phyloP scores from a whole-genome alignment of 2,113 vertebrate genomes.

The Oxyura jamaicensis region DNA sequence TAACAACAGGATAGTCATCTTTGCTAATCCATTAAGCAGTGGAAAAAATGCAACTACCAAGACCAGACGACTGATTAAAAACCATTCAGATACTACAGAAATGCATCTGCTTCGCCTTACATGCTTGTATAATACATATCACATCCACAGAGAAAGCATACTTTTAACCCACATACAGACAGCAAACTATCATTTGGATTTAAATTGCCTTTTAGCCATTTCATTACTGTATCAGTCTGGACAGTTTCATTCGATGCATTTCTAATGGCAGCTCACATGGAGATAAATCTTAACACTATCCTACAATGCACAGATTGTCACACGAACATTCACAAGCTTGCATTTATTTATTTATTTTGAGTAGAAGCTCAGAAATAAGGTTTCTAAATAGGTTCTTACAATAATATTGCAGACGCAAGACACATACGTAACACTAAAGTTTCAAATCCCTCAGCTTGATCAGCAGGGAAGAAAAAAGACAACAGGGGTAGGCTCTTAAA shows the following conservation, averaged over 20 bases:
- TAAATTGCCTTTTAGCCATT: not conserved
- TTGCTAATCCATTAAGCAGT: not conserved
- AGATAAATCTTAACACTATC: not conserved
- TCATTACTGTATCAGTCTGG: not conserved
- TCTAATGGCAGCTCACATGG: not conserved
- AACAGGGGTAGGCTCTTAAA: not conserved
- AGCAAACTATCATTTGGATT: not conserved
- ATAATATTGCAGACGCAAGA: not conserved
- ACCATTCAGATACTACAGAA: not conserved
- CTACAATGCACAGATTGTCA: not conserved
- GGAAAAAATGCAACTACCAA: not conserved
- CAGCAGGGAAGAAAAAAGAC: not conserved
- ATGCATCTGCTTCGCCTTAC: not conserved
- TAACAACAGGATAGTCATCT: not conserved
- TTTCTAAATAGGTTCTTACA: not conserved
- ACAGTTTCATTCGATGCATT: not conserved
- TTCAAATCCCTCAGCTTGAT: not conserved
- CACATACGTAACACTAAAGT: not conserved
- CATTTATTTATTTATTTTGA: not conserved
- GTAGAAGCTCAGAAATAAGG: not conserved
- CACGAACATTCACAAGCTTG: not conserved
- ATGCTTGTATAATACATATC: not conserved
- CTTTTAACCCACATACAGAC: not conserved
- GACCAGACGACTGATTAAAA: not conserved
- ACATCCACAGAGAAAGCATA: not conserved